Conservation (phyloP, 2,113 vertebrate genomes). For the Pangasianodon gigas region DNA sequence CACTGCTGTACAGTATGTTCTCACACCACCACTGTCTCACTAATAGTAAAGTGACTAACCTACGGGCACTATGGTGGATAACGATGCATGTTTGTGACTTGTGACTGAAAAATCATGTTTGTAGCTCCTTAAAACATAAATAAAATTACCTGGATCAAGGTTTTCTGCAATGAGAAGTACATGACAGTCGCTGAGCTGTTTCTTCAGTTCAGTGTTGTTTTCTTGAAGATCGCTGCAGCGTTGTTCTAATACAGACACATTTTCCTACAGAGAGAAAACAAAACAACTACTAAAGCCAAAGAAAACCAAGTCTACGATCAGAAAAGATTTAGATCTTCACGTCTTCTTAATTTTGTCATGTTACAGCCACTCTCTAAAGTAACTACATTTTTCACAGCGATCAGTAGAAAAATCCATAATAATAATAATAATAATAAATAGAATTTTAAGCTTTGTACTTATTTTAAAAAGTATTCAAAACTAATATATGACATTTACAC, state of each 20-base stretch:
- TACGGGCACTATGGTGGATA: not conserved
- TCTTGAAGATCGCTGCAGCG: conserved; percentile 64
- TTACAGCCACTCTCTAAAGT: not conserved
- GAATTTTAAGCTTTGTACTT: too few species aligned
- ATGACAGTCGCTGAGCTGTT: conserved; percentile 69
- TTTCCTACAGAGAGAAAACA: conserved; percentile 60
- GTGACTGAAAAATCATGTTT: not conserved
- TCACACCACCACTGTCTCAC: not conserved
- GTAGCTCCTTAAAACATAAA: not conserved
- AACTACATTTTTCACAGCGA: not conserved
- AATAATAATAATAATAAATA: too few species aligned
- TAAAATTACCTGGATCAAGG: conserved; percentile 63
- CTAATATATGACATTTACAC: too few species aligned
- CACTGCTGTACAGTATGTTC: not conserved
- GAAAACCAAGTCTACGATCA: not conserved
- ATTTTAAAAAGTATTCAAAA: too few species aligned
- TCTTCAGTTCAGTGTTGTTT: conserved; percentile 64
- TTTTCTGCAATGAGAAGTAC: conserved; percentile 62
- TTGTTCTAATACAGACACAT: conserved; percentile 61
- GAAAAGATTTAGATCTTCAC: not conserved
- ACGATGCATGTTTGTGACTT: not conserved
- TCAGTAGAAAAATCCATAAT: not conserved
- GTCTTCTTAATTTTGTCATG: not conserved
- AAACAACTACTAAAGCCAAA: not conserved
- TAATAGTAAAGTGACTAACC: not conserved